These are phyloP conservation scores for Drosophila merina DNA, from an alignment of 2,888 invertebrate species.

Conservation along the genomic window DNA sequence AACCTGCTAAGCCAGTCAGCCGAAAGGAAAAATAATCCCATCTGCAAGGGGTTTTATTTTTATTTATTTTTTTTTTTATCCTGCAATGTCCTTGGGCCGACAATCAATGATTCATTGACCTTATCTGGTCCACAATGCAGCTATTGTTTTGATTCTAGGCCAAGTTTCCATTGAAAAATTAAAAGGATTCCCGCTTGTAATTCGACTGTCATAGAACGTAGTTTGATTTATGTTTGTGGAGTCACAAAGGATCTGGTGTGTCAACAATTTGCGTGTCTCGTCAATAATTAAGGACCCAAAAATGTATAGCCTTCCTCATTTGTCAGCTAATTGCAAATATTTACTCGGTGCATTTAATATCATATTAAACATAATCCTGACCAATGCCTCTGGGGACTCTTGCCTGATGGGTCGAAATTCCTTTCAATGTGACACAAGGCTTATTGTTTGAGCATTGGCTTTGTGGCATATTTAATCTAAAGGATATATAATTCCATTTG, in stretches of 20 bases:
- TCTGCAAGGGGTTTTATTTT: conserved; percentile 12
- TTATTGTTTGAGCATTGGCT: conserved; percentile 33
- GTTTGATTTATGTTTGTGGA: conserved; percentile 28
- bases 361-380: conserved; percentile 21
- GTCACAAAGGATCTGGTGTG: conserved; percentile 23
- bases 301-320: conserved; percentile 12
- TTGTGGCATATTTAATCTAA: conserved; percentile 33
- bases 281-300: conserved; percentile 37
- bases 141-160: conserved; percentile 16
- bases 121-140: conserved; percentile 52
- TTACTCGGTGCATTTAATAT: conserved; percentile 22
- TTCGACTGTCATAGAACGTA: not conserved
- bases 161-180: conserved; percentile 8
- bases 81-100: conserved; percentile 11
- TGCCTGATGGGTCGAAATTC: not conserved
- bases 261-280: conserved; percentile 33
- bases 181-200: conserved; percentile 7
- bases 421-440: conserved; percentile 16
- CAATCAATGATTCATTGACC: conserved; percentile 59
- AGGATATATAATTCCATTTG: not conserved
- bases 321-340: conserved; percentile 36
- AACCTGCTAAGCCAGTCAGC: conserved; percentile 16
- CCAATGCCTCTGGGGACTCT: conserved; percentile 10
- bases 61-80: conserved; percentile 3
- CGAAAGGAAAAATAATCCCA: conserved; percentile 23